Evolutionary conservation across 2,888 invertebrate genomes (phyloP).

Genomic region (Melanophora roralis): DNA sequence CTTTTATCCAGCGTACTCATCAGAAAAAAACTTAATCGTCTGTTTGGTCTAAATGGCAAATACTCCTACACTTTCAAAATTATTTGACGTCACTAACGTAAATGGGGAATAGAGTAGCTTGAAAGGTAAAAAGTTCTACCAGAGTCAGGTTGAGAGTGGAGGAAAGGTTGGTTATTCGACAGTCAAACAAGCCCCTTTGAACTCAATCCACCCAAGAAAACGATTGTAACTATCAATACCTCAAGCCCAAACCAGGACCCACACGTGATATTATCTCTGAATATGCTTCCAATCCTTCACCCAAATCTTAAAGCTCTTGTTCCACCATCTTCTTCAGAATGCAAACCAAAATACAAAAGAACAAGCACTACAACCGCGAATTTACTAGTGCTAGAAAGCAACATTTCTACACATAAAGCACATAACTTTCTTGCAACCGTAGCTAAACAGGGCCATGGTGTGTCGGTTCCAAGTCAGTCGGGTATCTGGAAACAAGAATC

Average conservation of each 20-base stretch:
- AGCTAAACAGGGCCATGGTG: background rate
- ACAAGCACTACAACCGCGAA: slow-evolving; percentile 12
- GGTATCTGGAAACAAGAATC: background rate
- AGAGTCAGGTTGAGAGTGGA: slow-evolving; percentile 6
- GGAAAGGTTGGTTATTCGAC: background rate
- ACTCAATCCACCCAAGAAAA: background rate
- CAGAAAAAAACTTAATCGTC: background rate
- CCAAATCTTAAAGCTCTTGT: no score
- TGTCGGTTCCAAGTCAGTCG: background rate
- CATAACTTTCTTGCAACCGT: background rate
- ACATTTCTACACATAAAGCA: slow-evolving; percentile 5
- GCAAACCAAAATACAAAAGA: slow-evolving; percentile 8
- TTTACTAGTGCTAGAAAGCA: background rate
- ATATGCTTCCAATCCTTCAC: no score
- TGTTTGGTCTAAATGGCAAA: background rate
- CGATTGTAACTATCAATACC: background rate
- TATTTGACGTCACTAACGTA: background rate
- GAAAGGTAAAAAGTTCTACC: background rate
- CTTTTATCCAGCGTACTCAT: background rate
- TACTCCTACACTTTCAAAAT: background rate
- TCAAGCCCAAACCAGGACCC: no score
- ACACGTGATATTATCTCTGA: no score
- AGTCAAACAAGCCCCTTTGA: no score
- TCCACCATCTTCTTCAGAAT: no score
- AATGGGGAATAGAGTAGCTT: background rate